Conservation (phyloP, 2,113 vertebrate genomes). For the Austrofundulus limnaeus region DNA sequence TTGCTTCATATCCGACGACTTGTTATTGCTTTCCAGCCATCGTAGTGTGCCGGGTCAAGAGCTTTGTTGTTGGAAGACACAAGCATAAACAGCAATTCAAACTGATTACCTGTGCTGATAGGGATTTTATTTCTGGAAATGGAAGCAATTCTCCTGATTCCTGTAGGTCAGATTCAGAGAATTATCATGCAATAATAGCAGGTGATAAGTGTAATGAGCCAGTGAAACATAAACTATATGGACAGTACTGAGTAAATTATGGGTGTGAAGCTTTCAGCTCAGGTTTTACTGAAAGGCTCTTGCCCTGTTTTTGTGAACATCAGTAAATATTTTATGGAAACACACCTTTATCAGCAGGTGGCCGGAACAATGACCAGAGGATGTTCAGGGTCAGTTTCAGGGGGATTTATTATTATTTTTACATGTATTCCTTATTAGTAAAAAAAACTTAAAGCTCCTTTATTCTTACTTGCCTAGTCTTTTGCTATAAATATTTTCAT, state of each 20-base stretch:
- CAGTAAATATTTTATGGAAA: neutral
- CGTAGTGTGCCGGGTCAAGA: slow-evolving; percentile 22
- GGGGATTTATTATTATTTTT: neutral
- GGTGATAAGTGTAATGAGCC: neutral
- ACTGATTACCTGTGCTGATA: slow-evolving; percentile 39
- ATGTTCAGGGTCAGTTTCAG: slow-evolving; percentile 14
- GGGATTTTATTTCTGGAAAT: slow-evolving; percentile 17
- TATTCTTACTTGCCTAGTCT: too few relatives aligned
- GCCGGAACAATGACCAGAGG: slow-evolving; percentile 12
- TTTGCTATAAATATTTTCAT: too few relatives aligned
- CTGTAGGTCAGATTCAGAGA: slow-evolving; percentile 5
- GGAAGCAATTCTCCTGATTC: slow-evolving; percentile 23
- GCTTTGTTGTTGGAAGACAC: slow-evolving; percentile 47
- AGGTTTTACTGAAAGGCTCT: neutral
- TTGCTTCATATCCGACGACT: slow-evolving; percentile 61
- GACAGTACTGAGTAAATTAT: neutral
- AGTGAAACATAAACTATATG: slow-evolving; percentile 1
- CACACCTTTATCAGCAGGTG: neutral
- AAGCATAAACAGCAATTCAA: slow-evolving; percentile 57
- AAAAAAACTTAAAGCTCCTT: too few relatives aligned
- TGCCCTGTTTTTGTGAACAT: neutral
- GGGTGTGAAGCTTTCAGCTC: neutral
- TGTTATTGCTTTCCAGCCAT: slow-evolving; percentile 59
- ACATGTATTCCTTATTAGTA: neutral
- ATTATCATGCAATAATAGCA: neutral